Evolutionary conservation across 2,113 vertebrate species (phyloP), one percentile per base, ranked within the genome.

Genomic region (Camelus bactrianus): DNA sequence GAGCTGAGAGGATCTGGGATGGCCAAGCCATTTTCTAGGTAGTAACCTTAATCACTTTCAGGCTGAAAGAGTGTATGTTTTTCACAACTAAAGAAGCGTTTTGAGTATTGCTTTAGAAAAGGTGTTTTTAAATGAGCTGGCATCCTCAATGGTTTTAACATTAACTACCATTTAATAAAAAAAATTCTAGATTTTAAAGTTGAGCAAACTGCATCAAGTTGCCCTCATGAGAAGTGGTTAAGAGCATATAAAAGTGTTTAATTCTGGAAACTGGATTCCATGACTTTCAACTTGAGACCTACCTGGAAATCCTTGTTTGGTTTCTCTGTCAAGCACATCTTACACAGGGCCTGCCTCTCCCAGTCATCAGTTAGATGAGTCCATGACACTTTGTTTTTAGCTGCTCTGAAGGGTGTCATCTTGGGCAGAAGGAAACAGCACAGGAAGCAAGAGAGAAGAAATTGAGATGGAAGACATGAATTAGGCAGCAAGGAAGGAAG

Each of bases 251-350:
- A 76, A 8, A 76, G 60, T 17, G 19, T 72, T 95, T 46, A 46
- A 38, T 84, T 77, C 38, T 73, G 32, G 32, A 83, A 91, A 60
- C 96, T 70, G 79, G 17, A 80, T 64, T 75, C 64, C 22, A 77
- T 30, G 65, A 70, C 26, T 46, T 64, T 50, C 8, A 48, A 13
- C 28, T 35, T 67, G 64, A 72, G 73, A 30, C 1, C 30, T 0
- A 0, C 16, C 26, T 5, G 8, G 30, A 52, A 56, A 8, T 3
- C 8, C 1, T 5, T 70, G 2, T n/a, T 52, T 26, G 24, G 20
- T 54, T 30, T 92, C 56, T 54, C 46, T 35, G 22, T 69, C 2
- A 17, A 56, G 20, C 4, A 7, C 0, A 28, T 6, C 30, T 42
- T 24, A 3, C 0, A 26, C 1, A 17, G 0, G 11, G 5, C 10